Percentiles rank a stretch among this genome's conserved stretches.
Evolutionary conservation across 2,797 vertebrate genomes (phyloP).

Genomic region (Characodon lateralis): DNA sequence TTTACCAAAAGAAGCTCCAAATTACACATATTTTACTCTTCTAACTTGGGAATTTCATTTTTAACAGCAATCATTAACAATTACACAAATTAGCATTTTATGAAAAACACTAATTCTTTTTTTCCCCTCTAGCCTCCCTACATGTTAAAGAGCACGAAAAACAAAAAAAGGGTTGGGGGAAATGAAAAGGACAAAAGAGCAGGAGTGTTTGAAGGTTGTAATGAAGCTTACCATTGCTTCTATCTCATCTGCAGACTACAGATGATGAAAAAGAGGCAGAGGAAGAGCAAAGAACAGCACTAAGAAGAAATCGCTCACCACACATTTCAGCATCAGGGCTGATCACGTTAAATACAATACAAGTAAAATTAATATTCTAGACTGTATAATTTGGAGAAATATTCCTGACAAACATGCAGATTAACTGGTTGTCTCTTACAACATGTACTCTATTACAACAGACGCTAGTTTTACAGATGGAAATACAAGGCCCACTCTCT

Average conservation of each 20-base stretch:
- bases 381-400: background rate
- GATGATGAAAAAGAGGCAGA: constrained; percentile 8
- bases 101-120: constrained; percentile 7
- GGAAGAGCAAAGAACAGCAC: constrained; percentile 20
- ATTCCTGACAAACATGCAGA: background rate
- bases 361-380: background rate
- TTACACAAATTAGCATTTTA: constrained; percentile 17
- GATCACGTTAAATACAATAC: background rate
- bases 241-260: constrained; percentile 71
- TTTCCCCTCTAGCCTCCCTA: background rate
- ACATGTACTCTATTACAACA: background rate
- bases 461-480: background rate
- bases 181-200: constrained; percentile 15
- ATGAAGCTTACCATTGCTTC: constrained; percentile 68
- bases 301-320: background rate
- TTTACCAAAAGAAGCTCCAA: constrained; percentile 3
- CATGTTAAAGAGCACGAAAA: constrained; percentile 6
- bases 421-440: background rate
- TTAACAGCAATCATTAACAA: constrained; percentile 12
- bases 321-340: background rate
- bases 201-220: constrained; percentile 19
- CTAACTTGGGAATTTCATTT: constrained; percentile 7
- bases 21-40: constrained; percentile 21
- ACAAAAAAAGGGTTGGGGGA: background rate
- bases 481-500: background rate